Base-by-base conservation (phyloP, 2,797 vertebrate genomes). In the Sebastes melanostomus region DNA sequence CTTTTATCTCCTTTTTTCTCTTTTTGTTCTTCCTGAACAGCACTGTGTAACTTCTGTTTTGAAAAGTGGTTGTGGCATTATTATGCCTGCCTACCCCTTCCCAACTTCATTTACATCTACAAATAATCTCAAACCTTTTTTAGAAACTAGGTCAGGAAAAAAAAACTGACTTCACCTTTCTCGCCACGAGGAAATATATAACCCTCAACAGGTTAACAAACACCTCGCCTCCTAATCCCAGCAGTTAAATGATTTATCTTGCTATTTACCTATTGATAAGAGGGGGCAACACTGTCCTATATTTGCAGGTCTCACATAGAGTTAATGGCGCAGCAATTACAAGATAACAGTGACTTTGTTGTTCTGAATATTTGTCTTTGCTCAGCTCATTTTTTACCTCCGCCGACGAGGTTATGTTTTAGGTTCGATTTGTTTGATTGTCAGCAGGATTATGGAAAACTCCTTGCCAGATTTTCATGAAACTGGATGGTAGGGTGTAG, bases 211-310 rank as follows among this genome's bases (percentile, higher is more conserved):
- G 61, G 66, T 88, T 82, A 87, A 85, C 67, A 80, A 82, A 59
- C 32, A 56, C 34, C 55, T 86, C 52, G 71, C 73, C 82, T 68
- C 70, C 69, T 63, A 42, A 83, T 80, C 62, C 29, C 14, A 27
- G 70, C 62, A 55, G 84, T 66, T 87, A 22, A 88, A 85, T 77
- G 20, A 85, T 86, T 89, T 34, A 87, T 71, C 61, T 13, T 2
- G 1, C 10, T 82, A 71, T 88, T 88, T 82, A 68, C 68, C 42
- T 68, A 46, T 63, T 78, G 78, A 90, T 79, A 78, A 88, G 61
- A 36, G 20, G 13, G 10, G 27, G 24, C 29, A 30, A 52, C 11
- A 29, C 36, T 3, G 27, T 72, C 27, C 10, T 25, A 20, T 68
- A 68, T 52, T 59, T 80, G 50, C 20, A 80, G 56, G 25, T 55